A percentile compares a stretch with the other conserved stretches of the same genome.
Evolutionary conservation across 2,797 vertebrate genomes (phyloP).

Genomic region (Artibeus lituratus): DNA sequence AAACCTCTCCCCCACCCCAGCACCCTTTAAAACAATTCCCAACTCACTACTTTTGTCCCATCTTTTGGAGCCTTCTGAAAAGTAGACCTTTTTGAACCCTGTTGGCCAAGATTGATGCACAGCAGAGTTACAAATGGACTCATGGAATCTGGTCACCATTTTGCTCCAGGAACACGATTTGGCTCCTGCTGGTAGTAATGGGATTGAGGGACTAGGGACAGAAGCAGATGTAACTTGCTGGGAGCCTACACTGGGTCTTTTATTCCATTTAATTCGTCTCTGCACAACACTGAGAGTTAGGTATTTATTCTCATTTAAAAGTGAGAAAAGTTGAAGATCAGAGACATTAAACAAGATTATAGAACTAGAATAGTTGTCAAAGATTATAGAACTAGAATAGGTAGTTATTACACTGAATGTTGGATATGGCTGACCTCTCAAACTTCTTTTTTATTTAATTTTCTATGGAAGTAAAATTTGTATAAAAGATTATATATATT

Average conservation of each 20-base stretch:
- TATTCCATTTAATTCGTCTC: neutral
- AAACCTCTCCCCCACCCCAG: accelerated
- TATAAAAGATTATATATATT: neutral
- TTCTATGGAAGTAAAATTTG: neutral
- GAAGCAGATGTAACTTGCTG: neutral
- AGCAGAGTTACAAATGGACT: neutral
- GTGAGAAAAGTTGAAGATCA: neutral
- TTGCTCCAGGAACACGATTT: neutral
- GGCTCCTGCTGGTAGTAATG: neutral
- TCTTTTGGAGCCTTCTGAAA: neutral
- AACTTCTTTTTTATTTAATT: neutral
- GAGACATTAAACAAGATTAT: neutral
- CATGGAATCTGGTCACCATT: neutral
- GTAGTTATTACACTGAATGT: neutral
- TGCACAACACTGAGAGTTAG: neutral
- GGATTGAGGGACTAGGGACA: accelerated
- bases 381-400: neutral
- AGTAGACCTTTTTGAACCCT: neutral
- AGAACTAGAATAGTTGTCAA: neutral
- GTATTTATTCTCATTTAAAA: neutral
- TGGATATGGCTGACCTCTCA: neutral
- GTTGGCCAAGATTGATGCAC: neutral
- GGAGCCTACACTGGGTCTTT: accelerated
- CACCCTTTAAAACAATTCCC: neutral
- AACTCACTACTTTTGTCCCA: neutral